phyloP scores from a whole-genome alignment of 2,888 invertebrate species.

The Drosophila peninsularis region DNA sequence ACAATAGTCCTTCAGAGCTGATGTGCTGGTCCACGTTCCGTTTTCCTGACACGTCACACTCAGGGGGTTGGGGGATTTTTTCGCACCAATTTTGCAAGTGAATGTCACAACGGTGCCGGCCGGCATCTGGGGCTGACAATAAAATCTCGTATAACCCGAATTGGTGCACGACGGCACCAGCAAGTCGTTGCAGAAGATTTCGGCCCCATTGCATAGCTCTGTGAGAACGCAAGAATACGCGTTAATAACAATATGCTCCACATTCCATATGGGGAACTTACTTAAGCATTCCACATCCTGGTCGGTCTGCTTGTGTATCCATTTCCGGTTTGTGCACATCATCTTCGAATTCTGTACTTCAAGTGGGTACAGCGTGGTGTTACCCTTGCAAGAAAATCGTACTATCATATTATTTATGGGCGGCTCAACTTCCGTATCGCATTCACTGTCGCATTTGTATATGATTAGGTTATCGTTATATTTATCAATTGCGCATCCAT shows the following conservation, averaged over 20 bases:
- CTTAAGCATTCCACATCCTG: slow-evolving; percentile 6
- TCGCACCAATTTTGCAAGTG: background rate
- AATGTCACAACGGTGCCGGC: background rate
- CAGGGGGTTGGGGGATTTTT: fast-evolving
- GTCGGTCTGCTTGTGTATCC: fast-evolving
- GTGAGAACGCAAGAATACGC: too few relatives aligned
- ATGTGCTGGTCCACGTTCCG: slow-evolving; percentile 19
- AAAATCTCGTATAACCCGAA: fast-evolving
- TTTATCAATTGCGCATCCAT: slow-evolving; percentile 33
- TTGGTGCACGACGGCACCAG: fast-evolving
- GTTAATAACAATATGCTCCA: background rate
- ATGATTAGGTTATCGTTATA: slow-evolving; percentile 32
- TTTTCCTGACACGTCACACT: background rate
- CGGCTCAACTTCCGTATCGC: background rate
- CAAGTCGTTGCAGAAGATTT: slow-evolving; percentile 22
- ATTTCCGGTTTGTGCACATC: fast-evolving
- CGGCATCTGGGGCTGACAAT: fast-evolving
- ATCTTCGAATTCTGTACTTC: fast-evolving
- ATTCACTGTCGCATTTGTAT: too few relatives aligned
- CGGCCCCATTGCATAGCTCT: slow-evolving; percentile 5
- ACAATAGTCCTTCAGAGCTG: slow-evolving; percentile 3
- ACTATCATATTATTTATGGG: slow-evolving; percentile 15
- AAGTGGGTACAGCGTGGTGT: background rate
- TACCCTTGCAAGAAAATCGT: slow-evolving; percentile 9
- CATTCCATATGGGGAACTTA: slow-evolving; percentile 9